Evolutionary conservation across 2,113 vertebrate genomes (phyloP).

Genomic region (Acrocephalus kingi): DNA sequence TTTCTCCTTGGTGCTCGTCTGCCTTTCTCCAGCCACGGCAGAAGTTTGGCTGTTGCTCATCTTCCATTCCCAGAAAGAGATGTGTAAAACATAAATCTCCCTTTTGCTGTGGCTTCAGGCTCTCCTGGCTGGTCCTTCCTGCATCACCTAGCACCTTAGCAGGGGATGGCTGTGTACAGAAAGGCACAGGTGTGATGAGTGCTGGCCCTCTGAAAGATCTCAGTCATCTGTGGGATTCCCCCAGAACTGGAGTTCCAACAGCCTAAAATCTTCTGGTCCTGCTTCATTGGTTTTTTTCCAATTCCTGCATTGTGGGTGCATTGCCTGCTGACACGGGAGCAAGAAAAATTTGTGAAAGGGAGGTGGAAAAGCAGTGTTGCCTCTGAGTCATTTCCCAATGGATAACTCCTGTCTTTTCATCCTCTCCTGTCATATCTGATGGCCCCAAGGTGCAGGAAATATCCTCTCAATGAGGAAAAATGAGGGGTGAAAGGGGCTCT

Average conservation of each 20-base stretch:
- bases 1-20: background rate
- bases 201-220: background rate
- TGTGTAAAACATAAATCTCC: background rate
- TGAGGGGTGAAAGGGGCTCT: background rate
- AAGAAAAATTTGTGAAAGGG: background rate
- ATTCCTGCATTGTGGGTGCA: background rate
- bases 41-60: background rate
- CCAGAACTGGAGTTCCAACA: fast-evolving
- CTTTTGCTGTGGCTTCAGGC: background rate
- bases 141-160: background rate
- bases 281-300: fast-evolving
- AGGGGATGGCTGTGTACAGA: background rate
- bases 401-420: background rate
- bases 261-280: background rate
- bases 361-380: background rate
- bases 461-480: background rate
- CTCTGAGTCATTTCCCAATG: background rate
- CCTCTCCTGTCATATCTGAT: background rate
- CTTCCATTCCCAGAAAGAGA: background rate
- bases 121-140: background rate
- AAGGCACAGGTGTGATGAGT: background rate
- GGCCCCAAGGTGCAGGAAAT: background rate
- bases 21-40: background rate
- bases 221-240: background rate
- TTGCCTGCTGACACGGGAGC: background rate